These are phyloP conservation scores for Enteromius argenteus DNA, from an alignment of 2,797 vertebrate genomes.

Conservation along the genomic window DNA sequence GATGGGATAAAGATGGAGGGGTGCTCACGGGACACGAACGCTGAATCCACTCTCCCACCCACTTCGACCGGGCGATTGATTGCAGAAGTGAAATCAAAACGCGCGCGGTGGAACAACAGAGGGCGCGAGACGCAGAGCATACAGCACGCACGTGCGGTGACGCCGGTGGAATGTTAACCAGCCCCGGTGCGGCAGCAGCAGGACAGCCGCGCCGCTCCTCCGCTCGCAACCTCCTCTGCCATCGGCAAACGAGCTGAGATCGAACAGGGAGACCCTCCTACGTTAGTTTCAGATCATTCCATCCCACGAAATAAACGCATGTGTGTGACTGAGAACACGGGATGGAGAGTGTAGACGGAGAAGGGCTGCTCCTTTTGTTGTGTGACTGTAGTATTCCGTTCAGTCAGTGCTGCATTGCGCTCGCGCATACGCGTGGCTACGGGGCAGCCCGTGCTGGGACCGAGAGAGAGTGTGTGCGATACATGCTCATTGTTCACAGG, in stretches of 20 bases:
- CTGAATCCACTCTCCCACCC: constrained; percentile 42
- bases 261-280: constrained; percentile 5
- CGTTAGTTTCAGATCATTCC: background rate
- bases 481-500: constrained; percentile 43
- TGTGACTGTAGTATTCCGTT: constrained; percentile 34
- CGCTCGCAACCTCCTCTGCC: background rate
- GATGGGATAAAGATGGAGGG: constrained; percentile 23
- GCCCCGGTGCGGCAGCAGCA: constrained; percentile 54
- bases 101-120: constrained; percentile 67
- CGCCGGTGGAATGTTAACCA: constrained; percentile 62
- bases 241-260: constrained; percentile 8
- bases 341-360: background rate
- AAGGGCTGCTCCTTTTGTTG: constrained; percentile 51
- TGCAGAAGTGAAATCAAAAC: constrained; percentile 61
- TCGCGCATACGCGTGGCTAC: constrained; percentile 55
- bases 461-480: constrained; percentile 33
- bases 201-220: constrained; percentile 23
- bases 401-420: constrained; percentile 62
- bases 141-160: constrained; percentile 49
- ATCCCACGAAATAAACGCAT: background rate
- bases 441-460: constrained; percentile 58
- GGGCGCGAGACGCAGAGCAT: constrained; percentile 62
- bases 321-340: background rate
- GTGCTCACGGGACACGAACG: constrained; percentile 30
- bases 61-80: constrained; percentile 54